phyloP scores from a whole-genome alignment of 1,140 invertebrate species.

The Riptortus pedestris region DNA sequence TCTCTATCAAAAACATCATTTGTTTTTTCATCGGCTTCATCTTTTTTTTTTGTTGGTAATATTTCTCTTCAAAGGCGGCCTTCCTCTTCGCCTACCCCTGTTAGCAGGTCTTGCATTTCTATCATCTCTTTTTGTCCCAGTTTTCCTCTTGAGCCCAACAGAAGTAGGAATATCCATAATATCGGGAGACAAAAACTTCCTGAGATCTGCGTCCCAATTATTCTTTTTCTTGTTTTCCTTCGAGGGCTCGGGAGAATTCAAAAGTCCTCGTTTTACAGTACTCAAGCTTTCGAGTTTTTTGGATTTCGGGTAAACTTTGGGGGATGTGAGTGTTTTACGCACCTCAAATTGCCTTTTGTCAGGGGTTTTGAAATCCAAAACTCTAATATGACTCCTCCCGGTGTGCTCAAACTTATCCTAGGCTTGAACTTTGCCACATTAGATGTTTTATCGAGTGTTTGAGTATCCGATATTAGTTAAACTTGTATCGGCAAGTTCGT shows the following conservation, averaged over 20 bases:
- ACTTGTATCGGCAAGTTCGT: too few relatives aligned
- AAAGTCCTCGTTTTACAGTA: background rate
- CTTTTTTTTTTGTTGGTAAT: background rate
- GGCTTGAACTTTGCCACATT: too few relatives aligned
- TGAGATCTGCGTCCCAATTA: constrained; percentile 24
- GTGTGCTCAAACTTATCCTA: constrained; percentile 17
- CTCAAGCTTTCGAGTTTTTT: background rate
- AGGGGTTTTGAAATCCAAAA: constrained; percentile 25
- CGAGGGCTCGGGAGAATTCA: constrained; percentile 9
- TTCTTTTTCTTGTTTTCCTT: constrained; percentile 8
- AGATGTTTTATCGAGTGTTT: too few relatives aligned
- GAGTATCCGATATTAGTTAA: too few relatives aligned
- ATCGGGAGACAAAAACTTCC: background rate
- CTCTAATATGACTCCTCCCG: constrained; percentile 19
- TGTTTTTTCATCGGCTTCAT: background rate
- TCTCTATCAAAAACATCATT: background rate
- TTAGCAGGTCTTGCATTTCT: background rate
- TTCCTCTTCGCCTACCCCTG: too few relatives aligned
- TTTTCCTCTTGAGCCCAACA: constrained; percentile 9
- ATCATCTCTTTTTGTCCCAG: background rate
- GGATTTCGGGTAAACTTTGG: constrained; percentile 1
- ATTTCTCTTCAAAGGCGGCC: background rate
- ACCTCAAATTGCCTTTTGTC: background rate
- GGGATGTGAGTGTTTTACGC: constrained; percentile 15
- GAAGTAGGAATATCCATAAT: constrained; percentile 16